Conservation (phyloP, 2,888 invertebrate species). For the Pteria penguin region DNA sequence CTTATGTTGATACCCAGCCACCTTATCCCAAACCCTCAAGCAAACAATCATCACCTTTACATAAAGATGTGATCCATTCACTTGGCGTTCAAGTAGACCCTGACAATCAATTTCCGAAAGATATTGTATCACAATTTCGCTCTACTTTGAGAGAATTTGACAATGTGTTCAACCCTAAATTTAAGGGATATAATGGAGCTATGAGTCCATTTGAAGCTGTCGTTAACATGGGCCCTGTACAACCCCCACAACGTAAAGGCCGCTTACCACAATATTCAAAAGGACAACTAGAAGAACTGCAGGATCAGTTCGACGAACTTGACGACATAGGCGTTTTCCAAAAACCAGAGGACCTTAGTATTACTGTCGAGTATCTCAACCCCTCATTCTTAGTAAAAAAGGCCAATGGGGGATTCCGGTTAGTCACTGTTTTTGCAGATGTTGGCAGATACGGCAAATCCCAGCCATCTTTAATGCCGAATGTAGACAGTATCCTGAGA, state of each 20-base stretch:
- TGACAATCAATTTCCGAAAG: slow-evolving; percentile 29
- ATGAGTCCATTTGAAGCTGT: slow-evolving; percentile 15
- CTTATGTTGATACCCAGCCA: neutral
- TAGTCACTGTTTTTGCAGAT: slow-evolving; percentile 54
- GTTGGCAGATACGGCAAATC: too few relatives aligned
- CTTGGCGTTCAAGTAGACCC: slow-evolving; percentile 40
- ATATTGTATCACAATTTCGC: slow-evolving; percentile 14
- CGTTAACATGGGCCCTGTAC: slow-evolving; percentile 56
- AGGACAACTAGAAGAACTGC: slow-evolving; percentile 34
- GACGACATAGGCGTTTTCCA: slow-evolving; percentile 51
- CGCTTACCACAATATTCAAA: slow-evolving; percentile 51
- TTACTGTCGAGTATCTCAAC: slow-evolving; percentile 23
- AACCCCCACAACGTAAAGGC: slow-evolving; percentile 50
- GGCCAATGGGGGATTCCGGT: slow-evolving; percentile 42
- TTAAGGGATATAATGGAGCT: slow-evolving; percentile 51
- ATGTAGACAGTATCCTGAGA: too few relatives aligned
- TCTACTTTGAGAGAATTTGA: slow-evolving; percentile 27
- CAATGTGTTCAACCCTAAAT: slow-evolving; percentile 46
- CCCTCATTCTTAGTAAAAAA: slow-evolving; percentile 54
- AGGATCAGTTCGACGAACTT: slow-evolving; percentile 39
- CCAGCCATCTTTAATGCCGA: too few relatives aligned
- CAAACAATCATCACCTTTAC: neutral
- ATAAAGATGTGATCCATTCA: slow-evolving; percentile 2
- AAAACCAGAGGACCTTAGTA: slow-evolving; percentile 49
- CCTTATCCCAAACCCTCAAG: neutral